Base-by-base conservation (phyloP, 2,113 vertebrate genomes). In the Collichthys lucidus region DNA sequence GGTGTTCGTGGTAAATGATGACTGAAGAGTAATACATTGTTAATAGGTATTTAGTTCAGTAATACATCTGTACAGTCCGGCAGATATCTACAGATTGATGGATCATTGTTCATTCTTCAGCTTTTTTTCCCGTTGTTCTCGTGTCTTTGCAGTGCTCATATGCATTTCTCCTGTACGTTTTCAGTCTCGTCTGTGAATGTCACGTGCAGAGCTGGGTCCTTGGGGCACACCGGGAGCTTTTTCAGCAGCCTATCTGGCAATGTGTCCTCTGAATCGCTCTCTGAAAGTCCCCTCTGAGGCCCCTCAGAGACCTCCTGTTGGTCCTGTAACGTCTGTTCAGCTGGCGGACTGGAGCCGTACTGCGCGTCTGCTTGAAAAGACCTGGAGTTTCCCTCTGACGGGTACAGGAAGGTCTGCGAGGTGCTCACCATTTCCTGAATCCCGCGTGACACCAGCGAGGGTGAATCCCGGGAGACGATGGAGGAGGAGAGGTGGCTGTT, bases 121-220 rank as follows among this genome's bases (percentile, higher is more conserved):
- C 53, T 10, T 24, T 63, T 31, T 44, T 26, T n/a, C n/a, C 26
- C 26, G 22, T 47, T 12, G 11, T 19, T 0, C 3, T 63, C 68
- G 7, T 14, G 20, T 70, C 69, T 62, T 14, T 71, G 44, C 44
- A 46, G 44, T 4, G 11, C 42, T 80, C 52, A 98, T 81, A 98
- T 99, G 85, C 96, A 96, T 89, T 97, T 98, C 79, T 99, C 97
- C 31, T 96, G 96, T 1, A 95, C 85, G 92, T 94, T 96, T 84
- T 95, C 50, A 3, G 92, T 92, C 93, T 97, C 96, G 2, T 93
- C 92, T 10, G 96, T 96, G 70, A 99, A 97, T 0, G 95, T 96
- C 87, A 98, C 96, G 29, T 96, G 95, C 35, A 99, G 93, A 47
- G 95, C 76, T 50, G 93, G 90, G 40, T 93, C 91, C 79, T 97